These are phyloP conservation scores for Neodiprion pinetum DNA, from an alignment of 1,140 invertebrate genomes.

Conservation along the genomic window DNA sequence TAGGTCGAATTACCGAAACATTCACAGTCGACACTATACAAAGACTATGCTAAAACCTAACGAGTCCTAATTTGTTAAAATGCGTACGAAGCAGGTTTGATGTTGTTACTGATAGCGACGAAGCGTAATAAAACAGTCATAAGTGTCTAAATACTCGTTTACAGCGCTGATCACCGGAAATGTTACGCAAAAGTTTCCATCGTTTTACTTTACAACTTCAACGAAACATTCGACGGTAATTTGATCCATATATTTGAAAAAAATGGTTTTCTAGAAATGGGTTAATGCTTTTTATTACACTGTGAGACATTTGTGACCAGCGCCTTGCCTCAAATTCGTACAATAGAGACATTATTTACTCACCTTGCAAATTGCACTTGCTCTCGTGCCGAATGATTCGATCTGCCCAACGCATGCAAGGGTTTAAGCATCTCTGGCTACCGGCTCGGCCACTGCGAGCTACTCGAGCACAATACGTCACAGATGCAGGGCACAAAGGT, in stretches of 20 bases:
- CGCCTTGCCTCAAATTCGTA: too few species aligned
- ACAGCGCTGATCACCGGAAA: too few species aligned
- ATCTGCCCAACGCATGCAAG: conserved; percentile 57
- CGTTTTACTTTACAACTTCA: too few species aligned
- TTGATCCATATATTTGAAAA: neutral
- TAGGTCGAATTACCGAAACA: too few species aligned
- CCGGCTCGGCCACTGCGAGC: conserved; percentile 49
- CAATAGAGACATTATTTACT: conserved; percentile 27
- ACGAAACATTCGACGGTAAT: too few species aligned
- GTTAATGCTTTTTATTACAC: neutral
- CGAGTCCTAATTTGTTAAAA: neutral
- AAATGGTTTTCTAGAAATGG: neutral
- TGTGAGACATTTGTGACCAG: neutral
- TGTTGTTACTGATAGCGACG: too few species aligned
- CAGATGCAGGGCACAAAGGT: neutral
- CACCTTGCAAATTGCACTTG: conserved; percentile 54
- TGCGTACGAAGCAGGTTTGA: too few species aligned
- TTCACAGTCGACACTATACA: too few species aligned
- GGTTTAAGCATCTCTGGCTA: conserved; percentile 45
- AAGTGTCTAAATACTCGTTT: too few species aligned
- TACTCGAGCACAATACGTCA: conserved; percentile 22
- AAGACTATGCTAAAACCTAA: too few species aligned
- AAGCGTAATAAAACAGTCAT: too few species aligned
- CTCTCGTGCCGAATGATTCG: conserved; percentile 53
- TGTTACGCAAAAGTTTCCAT: too few species aligned